These are phyloP conservation scores for Columba livia DNA, from an alignment of 2,113 vertebrate genomes.

Conservation along the genomic window DNA sequence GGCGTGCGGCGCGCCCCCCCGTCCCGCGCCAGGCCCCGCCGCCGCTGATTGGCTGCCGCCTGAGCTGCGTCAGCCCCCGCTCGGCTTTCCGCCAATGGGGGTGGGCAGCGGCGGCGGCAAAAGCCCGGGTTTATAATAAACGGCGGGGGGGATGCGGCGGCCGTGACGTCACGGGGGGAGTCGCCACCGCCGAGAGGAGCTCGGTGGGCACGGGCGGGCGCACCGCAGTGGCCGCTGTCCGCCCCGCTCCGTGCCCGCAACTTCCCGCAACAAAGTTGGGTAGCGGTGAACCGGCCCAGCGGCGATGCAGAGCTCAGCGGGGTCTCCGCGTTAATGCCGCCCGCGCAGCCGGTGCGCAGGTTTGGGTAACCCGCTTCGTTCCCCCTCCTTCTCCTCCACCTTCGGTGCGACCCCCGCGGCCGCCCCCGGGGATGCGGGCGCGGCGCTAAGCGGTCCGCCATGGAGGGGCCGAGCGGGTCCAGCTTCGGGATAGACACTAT, in stretches of 20 bases:
- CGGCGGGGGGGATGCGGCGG: conserved; percentile 77
- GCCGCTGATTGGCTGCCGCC: conserved; percentile 80
- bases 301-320: not conserved
- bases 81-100: conserved; percentile 80
- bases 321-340: not conserved
- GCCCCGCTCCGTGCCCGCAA: conserved; percentile 82
- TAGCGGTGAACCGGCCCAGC: not conserved
- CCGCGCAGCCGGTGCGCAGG: not conserved
- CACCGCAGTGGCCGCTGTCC: conserved; percentile 83
- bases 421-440: conserved; percentile 81
- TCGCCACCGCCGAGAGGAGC: conserved; percentile 86
- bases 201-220: conserved; percentile 88
- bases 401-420: not conserved
- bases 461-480: conserved; percentile 95
- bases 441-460: conserved; percentile 79
- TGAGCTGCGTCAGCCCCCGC: conserved; percentile 72
- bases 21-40: not conserved
- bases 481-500: conserved; percentile 99
- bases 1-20: not conserved
- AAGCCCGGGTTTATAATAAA: conserved; percentile 78
- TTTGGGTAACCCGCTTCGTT: not conserved
- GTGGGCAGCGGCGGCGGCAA: conserved; percentile 61
- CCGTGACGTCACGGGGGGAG: conserved; percentile 95
- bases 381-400: not conserved
- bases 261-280: conserved; percentile 90